A percentile compares a stretch with the other conserved stretches of the same genome.
These are phyloP conservation scores for Dipodomys merriami DNA, from an alignment of 2,113 vertebrate genomes.

Conservation along the genomic window DNA sequence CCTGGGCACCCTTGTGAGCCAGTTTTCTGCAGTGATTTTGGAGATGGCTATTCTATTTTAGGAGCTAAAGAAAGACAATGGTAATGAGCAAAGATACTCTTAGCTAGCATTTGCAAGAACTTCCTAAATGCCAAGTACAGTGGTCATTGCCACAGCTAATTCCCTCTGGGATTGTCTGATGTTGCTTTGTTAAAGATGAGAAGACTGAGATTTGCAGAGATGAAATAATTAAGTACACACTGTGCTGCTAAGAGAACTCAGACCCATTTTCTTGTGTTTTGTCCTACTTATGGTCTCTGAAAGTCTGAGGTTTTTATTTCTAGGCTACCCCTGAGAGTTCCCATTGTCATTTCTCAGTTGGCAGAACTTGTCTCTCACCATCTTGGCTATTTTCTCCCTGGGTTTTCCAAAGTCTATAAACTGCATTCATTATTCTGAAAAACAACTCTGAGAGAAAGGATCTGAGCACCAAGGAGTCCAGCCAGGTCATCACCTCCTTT, in stretches of 20 bases:
- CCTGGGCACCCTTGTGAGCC: background rate
- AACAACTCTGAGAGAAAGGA: background rate
- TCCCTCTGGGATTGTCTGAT: background rate
- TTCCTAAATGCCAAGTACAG: background rate
- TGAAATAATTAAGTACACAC: background rate
- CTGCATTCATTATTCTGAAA: background rate
- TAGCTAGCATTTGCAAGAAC: background rate
- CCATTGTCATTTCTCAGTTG: background rate
- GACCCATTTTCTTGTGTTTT: background rate
- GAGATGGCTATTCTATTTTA: background rate
- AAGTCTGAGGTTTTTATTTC: background rate
- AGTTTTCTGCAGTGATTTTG: background rate
- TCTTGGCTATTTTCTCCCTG: background rate
- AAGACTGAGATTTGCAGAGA: background rate
- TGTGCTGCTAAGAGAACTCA: background rate
- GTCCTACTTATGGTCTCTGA: background rate
- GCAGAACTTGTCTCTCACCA: background rate
- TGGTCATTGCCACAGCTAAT: background rate
- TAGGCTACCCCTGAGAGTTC: too few species aligned
- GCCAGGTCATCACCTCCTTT: background rate
- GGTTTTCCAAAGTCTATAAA: background rate
- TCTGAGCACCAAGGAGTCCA: background rate
- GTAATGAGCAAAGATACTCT: background rate
- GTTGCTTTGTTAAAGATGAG: background rate
- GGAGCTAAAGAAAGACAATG: background rate